phyloP scores from a whole-genome alignment of 2,113 vertebrate genomes.

The Bufo bufo region DNA sequence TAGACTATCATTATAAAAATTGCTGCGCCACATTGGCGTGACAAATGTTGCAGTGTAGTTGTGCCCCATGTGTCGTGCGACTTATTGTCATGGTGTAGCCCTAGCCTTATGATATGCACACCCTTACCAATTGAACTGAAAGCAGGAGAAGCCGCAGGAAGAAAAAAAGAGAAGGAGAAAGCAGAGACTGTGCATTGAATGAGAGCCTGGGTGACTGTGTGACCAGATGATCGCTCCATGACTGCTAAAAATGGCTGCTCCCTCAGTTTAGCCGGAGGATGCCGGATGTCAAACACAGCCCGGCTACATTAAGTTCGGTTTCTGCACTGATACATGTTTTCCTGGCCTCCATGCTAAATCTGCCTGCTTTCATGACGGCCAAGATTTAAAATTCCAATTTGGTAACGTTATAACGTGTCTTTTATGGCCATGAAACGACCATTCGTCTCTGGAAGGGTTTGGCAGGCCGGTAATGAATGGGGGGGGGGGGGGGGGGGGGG shows the following conservation, averaged over 20 bases:
- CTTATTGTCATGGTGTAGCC: too few species aligned
- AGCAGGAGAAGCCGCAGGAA: too few species aligned
- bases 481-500: conserved; percentile 43
- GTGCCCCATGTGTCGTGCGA: too few species aligned
- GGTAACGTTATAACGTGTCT: conserved; percentile 52
- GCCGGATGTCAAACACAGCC: neutral
- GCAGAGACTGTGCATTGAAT: neutral
- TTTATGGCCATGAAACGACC: conserved; percentile 53
- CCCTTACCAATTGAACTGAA: too few species aligned
- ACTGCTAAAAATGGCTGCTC: neutral
- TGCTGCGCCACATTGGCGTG: too few species aligned
- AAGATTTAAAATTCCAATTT: conserved; percentile 54
- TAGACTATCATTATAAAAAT: too few species aligned
- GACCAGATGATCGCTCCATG: neutral
- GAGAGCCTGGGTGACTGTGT: neutral
- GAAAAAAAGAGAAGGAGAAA: too few species aligned
- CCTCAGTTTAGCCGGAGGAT: neutral
- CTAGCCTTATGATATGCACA: too few species aligned
- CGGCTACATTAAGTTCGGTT: neutral
- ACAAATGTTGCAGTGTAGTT: too few species aligned
- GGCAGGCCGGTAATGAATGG: conserved; percentile 48
- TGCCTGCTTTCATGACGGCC: neutral
- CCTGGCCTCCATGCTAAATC: conserved; percentile 9
- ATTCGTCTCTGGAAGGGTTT: conserved; percentile 46
- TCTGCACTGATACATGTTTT: neutral